Evolutionary conservation across 2,113 vertebrate species (phyloP).

Genomic region (Chrysochloris asiatica): DNA sequence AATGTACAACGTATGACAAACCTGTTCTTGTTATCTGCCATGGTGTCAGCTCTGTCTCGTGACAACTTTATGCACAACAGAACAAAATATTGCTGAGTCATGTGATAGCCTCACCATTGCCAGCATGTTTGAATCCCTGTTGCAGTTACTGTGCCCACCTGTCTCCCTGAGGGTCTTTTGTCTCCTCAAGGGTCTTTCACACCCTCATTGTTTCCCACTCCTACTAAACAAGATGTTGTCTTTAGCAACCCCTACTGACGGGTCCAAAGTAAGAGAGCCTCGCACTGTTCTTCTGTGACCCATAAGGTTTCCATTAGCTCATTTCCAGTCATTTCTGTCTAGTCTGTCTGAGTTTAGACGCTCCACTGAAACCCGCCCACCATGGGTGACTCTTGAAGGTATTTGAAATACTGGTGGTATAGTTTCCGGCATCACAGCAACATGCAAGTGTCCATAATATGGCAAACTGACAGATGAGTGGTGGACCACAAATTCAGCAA

Average conservation of each 20-base stretch:
- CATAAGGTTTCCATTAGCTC: background rate
- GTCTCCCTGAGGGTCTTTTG: background rate
- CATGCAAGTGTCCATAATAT: background rate
- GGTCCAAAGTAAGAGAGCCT: background rate
- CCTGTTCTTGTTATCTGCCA: background rate
- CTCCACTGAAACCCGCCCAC: background rate
- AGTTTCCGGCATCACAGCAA: background rate
- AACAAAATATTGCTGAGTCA: background rate
- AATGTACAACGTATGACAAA: background rate
- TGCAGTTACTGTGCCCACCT: background rate
- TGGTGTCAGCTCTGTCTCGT: background rate
- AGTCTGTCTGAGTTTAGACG: background rate
- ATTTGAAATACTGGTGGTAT: background rate
- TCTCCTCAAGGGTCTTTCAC: background rate
- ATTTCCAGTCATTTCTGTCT: background rate
- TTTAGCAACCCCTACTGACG: background rate
- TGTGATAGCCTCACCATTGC: background rate
- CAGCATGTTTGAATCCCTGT: background rate
- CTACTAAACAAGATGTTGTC: background rate
- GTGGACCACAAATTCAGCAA: background rate
- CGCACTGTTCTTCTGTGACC: background rate
- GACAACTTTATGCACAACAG: background rate
- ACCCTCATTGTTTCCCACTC: background rate
- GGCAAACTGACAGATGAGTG: background rate
- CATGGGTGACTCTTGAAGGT: background rate